Conservation (phyloP, 2,797 vertebrate genomes). For the Tenualosa ilisha region DNA sequence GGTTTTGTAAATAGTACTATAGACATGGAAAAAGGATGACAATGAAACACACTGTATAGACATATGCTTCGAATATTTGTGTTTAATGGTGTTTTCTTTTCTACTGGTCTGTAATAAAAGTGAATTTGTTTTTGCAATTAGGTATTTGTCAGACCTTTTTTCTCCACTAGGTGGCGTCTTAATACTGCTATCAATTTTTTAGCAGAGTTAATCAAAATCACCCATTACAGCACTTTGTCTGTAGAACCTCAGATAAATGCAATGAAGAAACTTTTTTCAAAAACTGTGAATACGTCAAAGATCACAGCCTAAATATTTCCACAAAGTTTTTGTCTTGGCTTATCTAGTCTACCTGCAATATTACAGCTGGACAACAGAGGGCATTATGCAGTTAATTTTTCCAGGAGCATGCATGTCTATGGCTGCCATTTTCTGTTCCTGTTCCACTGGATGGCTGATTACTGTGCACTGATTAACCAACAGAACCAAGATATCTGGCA, state of each 20-base stretch:
- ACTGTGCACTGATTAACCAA: too few species aligned
- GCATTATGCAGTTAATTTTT: background rate
- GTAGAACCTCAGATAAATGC: background rate
- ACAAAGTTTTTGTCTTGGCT: background rate
- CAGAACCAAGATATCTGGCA: too few species aligned
- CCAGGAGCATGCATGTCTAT: background rate
- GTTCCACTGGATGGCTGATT: too few species aligned
- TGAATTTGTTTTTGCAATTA: slow-evolving; percentile 15
- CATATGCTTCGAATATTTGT: slow-evolving; percentile 20
- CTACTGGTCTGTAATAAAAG: slow-evolving; percentile 26
- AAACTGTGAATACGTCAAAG: too few species aligned
- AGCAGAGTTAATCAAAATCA: background rate
- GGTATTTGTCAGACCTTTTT: background rate
- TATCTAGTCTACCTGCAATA: background rate
- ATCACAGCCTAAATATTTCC: too few species aligned
- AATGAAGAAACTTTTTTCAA: too few species aligned
- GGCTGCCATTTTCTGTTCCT: background rate
- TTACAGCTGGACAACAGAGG: background rate
- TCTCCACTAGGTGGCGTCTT: background rate
- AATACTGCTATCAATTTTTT: background rate
- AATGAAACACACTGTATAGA: slow-evolving; percentile 15
- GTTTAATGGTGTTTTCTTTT: slow-evolving; percentile 23
- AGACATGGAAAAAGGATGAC: slow-evolving; percentile 4
- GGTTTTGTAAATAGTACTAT: slow-evolving; percentile 22
- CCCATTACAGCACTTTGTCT: background rate